Evolutionary conservation across 2,113 vertebrate species (phyloP), one percentile per base, ranked within the genome.

Genomic region (Dendrocopos noguchii): DNA sequence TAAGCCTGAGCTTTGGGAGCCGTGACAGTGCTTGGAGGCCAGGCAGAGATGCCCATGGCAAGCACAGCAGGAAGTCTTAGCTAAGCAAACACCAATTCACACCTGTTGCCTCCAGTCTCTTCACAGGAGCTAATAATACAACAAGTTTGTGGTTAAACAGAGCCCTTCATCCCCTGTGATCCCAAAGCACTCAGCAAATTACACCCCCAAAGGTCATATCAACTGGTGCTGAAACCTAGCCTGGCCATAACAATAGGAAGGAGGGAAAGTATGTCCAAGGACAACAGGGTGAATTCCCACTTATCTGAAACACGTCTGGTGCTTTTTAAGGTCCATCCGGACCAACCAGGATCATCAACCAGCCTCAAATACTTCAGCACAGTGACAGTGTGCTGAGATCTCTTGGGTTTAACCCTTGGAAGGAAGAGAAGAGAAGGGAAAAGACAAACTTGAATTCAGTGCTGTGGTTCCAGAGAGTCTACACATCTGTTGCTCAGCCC

Each of bases 21-120:
- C 4, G 61, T 28, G 60, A 4, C 39, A n/a, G 72, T 19, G 39
- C 44, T 28, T 17, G 25, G 59, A 53, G 71, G 39, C 57, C 81
- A 6, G 28, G 63, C 70, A 63, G 74, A 81, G 80, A 79, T 66
- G 94, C 36, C 24, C 79, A 50, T 33, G 57, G 28, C 15, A 1
- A 80, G 50, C 86, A 11, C 36, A 77, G 85, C 85, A 95, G 92
- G 92, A 95, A 91, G 87, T 28, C 34, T 72, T 21, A 31, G 77
- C 90, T 80, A 39, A 93, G 84, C 79, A 60, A 39, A 67, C 78
- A 88, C 77, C 71, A 22, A 18, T 44, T 87, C 67, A 61, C 96
- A 97, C 94, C 96, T 96, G 96, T 91, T 7, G 42, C 87, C 87
- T 33, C 72, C 83, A 68, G 77, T 94, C 94, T 79, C 56, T 95